Conservation (phyloP, 2,797 vertebrate species). For the Periophthalmus magnuspinnatus region DNA sequence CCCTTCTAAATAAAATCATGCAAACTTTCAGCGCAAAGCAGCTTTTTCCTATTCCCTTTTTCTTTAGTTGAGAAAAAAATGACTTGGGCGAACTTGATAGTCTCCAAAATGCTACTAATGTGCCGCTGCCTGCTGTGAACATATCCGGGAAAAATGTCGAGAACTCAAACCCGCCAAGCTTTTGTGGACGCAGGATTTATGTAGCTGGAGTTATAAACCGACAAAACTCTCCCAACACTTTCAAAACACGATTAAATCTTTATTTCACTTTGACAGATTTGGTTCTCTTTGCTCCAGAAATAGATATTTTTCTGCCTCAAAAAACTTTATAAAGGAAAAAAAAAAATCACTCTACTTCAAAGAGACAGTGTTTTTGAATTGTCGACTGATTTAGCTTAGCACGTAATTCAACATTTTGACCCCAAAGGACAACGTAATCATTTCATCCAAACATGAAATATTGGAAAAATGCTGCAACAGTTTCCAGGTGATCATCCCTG, state of each 20-base stretch:
- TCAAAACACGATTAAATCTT: constrained; percentile 10
- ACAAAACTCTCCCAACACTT: constrained; percentile 3
- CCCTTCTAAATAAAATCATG: not conserved
- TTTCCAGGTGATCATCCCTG: constrained; percentile 73
- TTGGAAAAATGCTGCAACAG: constrained; percentile 31
- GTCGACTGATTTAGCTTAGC: constrained; percentile 12
- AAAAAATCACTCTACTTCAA: constrained; percentile 13
- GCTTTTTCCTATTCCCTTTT: not conserved
- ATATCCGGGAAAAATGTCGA: constrained; percentile 6
- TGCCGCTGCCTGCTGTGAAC: constrained; percentile 8
- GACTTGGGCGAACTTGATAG: not conserved
- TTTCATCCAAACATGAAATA: constrained; percentile 50
- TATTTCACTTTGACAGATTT: constrained; percentile 11
- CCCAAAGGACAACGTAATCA: constrained; percentile 53
- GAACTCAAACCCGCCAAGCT: not conserved
- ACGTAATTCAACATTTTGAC: constrained; percentile 23
- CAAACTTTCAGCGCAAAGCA: not conserved
- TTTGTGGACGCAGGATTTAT: constrained; percentile 12
- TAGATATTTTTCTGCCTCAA: not conserved
- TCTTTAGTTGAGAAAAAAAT: not conserved
- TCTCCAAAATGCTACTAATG: constrained; percentile 9
- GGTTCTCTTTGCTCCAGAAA: constrained; percentile 2
- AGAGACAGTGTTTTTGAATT: constrained; percentile 24
- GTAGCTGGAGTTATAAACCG: not conserved
- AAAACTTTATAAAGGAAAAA: constrained; percentile 3